phyloP scores from a whole-genome alignment of 2,888 invertebrate genomes.

The Dione vanillae region DNA sequence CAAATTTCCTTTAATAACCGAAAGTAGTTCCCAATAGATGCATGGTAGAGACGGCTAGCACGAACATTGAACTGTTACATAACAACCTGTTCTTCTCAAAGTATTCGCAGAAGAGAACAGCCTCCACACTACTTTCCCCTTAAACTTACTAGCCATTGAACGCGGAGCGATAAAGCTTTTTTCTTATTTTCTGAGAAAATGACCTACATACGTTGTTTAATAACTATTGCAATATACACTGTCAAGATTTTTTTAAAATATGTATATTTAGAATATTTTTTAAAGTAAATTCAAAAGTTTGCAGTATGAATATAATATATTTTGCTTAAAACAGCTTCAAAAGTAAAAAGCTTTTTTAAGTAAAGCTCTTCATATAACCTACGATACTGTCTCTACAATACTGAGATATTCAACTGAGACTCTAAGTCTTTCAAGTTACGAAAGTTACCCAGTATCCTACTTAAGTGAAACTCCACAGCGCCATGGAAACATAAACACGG shows the following conservation, averaged over 20 bases:
- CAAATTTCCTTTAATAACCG: not conserved
- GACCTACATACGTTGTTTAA: not conserved
- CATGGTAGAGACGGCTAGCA: not conserved
- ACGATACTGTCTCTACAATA: no score
- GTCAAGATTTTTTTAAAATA: not conserved
- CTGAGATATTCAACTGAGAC: no score
- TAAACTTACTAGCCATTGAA: conserved; percentile 16
- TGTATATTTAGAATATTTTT: not conserved
- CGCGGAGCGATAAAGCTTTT: conserved; percentile 3
- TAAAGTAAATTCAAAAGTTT: not conserved
- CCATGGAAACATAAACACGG: not conserved
- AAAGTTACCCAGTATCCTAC: not conserved
- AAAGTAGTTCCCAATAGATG: not conserved
- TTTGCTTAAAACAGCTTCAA: not conserved
- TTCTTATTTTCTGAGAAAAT: not conserved
- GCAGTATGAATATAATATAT: not conserved
- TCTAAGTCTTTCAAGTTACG: not conserved
- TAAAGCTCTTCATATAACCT: no score
- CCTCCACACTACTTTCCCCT: conserved; percentile 33
- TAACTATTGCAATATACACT: no score
- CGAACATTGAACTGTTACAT: conserved; percentile 31
- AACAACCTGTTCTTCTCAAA: conserved; percentile 31
- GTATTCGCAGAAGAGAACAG: conserved; percentile 28
- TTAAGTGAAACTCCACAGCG: not conserved
- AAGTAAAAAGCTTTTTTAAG: not conserved